A percentile compares a stretch with the other conserved stretches of the same genome.
Conservation (phyloP, 2,888 invertebrate species). For the Saturnia japonica region DNA sequence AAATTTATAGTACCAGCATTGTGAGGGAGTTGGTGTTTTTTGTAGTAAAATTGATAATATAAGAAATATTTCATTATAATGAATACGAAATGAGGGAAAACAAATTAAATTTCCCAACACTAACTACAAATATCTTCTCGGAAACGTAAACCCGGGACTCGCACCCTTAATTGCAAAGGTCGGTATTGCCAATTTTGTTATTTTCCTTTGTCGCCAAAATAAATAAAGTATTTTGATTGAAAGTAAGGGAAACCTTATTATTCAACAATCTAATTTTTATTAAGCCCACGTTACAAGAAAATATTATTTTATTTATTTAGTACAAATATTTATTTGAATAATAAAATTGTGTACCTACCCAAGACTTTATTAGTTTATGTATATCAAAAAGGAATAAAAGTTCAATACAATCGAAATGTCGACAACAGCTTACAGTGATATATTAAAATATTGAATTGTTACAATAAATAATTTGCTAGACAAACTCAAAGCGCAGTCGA, state of each 20-base stretch:
- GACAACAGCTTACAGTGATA: not conserved
- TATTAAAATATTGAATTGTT: slow-evolving; percentile 13
- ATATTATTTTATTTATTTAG: slow-evolving; percentile 21
- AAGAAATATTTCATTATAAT: slow-evolving; percentile 29
- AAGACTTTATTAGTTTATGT: not conserved
- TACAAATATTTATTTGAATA: not conserved
- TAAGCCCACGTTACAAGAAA: slow-evolving; percentile 34
- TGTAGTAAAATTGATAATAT: slow-evolving; percentile 15
- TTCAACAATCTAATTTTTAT: slow-evolving; percentile 48
- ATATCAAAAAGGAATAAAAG: not conserved
- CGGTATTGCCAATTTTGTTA: slow-evolving; percentile 52
- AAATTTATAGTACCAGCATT: not conserved
- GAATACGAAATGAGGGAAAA: slow-evolving; percentile 32
- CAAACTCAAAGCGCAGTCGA: slow-evolving; percentile 4
- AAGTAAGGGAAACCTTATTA: slow-evolving; percentile 40
- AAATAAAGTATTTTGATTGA: slow-evolving; percentile 51
- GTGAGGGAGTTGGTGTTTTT: not conserved
- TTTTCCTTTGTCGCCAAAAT: slow-evolving; percentile 43
- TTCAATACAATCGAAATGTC: not conserved
- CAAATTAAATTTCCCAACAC: slow-evolving; percentile 44
- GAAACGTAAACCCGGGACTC: slow-evolving; percentile 35
- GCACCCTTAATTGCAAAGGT: slow-evolving; percentile 46
- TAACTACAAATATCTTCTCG: slow-evolving; percentile 29
- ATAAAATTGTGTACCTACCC: not conserved
- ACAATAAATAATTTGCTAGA: slow-evolving; percentile 4